phyloP scores from a whole-genome alignment of 2,888 invertebrate species.

The Chalcis sispes region DNA sequence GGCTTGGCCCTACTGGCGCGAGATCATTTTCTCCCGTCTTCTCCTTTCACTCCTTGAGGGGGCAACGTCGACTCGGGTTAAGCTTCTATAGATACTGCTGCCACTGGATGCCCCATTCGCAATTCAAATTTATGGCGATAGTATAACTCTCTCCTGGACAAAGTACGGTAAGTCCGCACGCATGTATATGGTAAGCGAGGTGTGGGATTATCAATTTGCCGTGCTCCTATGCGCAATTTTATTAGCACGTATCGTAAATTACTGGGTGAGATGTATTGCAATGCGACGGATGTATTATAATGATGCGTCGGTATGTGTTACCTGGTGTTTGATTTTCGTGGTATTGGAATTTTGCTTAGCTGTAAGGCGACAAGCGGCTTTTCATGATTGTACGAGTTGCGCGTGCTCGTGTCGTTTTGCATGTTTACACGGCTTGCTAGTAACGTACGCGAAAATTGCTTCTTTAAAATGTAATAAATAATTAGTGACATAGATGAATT shows the following conservation, averaged over 20 bases:
- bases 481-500: too few relatives aligned
- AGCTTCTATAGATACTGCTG: not conserved
- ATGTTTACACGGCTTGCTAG: not conserved
- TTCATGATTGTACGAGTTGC: not conserved
- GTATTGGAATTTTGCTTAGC: too few relatives aligned
- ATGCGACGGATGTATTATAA: not conserved
- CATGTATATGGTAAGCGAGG: not conserved
- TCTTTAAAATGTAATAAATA: too few relatives aligned
- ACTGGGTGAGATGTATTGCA: not conserved
- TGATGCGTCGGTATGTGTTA: too few relatives aligned
- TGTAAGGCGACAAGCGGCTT: too few relatives aligned
- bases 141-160: too few relatives aligned
- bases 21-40: constrained; percentile 29
- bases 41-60: constrained; percentile 48
- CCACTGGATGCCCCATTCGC: constrained; percentile 30
- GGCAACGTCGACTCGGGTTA: not conserved
- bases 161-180: not conserved
- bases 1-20: constrained; percentile 6
- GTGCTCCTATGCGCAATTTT: constrained; percentile 15
- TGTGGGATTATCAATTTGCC: constrained; percentile 1
- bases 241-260: constrained; percentile 32
- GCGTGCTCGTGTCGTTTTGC: not conserved
- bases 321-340: too few relatives aligned
- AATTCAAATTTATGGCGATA: constrained; percentile 50
- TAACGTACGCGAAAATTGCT: too few relatives aligned